Evolutionary conservation across 2,113 vertebrate genomes (phyloP).

Genomic region (Murina feae): DNA sequence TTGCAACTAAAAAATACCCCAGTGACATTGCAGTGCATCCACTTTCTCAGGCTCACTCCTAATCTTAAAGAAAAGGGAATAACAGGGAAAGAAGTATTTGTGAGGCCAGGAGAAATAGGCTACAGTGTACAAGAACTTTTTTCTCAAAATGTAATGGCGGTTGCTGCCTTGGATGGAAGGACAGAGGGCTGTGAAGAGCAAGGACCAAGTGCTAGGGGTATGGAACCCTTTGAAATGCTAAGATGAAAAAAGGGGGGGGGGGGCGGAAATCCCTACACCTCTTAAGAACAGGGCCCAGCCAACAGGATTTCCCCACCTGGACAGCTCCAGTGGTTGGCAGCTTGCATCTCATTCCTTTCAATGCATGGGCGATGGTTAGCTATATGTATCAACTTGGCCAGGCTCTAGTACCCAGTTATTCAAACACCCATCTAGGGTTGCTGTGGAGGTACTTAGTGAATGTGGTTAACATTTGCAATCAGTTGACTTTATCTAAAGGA

Average conservation of each 20-base stretch:
- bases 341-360: background rate
- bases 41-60: background rate
- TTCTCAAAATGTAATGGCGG: background rate
- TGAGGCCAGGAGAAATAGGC: background rate
- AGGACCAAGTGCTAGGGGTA: background rate
- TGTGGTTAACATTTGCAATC: background rate
- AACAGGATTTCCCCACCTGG: background rate
- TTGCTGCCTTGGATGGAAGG: background rate
- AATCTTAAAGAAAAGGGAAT: background rate
- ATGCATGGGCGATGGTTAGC: fast-evolving
- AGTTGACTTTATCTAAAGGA: background rate
- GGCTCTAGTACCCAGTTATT: background rate
- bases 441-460: background rate
- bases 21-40: background rate
- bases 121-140: background rate
- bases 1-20: background rate
- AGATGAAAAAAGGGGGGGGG: background rate
- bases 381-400: background rate
- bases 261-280: background rate
- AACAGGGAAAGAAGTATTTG: background rate
- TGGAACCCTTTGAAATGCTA: background rate
- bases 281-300: background rate
- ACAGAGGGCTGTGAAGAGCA: background rate
- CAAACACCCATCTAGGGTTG: background rate
- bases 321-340: background rate